Conservation (phyloP, 2,888 invertebrate genomes). For the Euphydryas editha region DNA sequence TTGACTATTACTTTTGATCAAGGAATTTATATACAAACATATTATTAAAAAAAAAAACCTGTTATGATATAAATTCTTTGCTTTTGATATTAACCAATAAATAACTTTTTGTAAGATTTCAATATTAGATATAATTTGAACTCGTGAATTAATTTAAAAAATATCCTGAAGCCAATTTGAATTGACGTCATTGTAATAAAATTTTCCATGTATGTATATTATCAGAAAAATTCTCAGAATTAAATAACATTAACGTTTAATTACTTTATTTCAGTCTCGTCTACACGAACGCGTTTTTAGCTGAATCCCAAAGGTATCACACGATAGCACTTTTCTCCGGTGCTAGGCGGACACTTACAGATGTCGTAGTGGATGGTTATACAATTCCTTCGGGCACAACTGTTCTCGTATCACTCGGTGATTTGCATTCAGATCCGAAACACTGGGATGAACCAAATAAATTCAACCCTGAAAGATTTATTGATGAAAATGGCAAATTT, state of each 20-base stretch:
- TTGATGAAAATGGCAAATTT: constrained; percentile 75
- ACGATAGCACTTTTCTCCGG: constrained; percentile 80
- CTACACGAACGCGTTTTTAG: constrained; percentile 79
- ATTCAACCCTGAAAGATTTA: constrained; percentile 85
- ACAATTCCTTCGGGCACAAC: constrained; percentile 76
- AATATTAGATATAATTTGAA: no score
- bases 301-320: constrained; percentile 81
- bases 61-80: no score
- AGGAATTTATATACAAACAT: no score
- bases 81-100: no score
- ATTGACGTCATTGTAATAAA: no score
- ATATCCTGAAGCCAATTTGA: no score
- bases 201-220: no score
- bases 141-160: no score
- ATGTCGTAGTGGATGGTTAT: constrained; percentile 64
- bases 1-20: no score
- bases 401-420: constrained; percentile 76
- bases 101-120: no score
- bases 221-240: neutral
- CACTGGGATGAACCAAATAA: constrained; percentile 81
- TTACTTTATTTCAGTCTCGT: constrained; percentile 62
- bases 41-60: no score
- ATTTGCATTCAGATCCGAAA: constrained; percentile 78
- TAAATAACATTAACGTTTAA: neutral
- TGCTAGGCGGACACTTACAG: constrained; percentile 67